Conservation (phyloP, 2,888 invertebrate genomes). For the Macrosiphum euphorbiae region DNA sequence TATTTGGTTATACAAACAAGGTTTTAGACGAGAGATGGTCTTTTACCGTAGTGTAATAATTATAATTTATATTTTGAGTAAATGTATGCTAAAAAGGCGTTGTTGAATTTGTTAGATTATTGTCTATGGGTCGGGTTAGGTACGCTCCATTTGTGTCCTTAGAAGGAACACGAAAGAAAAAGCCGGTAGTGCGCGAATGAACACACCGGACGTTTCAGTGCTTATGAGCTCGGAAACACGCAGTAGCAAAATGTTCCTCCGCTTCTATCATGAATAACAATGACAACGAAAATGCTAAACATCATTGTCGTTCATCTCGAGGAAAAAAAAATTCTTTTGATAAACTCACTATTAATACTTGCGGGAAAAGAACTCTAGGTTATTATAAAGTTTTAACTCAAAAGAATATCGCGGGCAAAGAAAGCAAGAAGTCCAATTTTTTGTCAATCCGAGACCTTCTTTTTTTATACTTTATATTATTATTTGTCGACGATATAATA, state of each 20-base stretch:
- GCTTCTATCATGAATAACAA: slow-evolving; percentile 50
- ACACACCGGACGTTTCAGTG: slow-evolving; percentile 61
- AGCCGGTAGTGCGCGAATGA: slow-evolving; percentile 35
- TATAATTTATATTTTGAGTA: slow-evolving; percentile 1
- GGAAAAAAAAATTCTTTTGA: slow-evolving; percentile 18
- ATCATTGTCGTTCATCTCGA: slow-evolving; percentile 21
- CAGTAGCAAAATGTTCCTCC: slow-evolving; percentile 41
- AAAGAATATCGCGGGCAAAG: not conserved
- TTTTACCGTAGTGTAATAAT: not conserved
- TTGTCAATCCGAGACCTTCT: not conserved
- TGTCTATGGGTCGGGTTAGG: not conserved
- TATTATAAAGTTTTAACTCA: slow-evolving; percentile 16
- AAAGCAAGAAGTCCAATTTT: slow-evolving; percentile 7
- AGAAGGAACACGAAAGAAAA: slow-evolving; percentile 49
- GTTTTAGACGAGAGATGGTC: not conserved
- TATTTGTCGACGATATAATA: not conserved
- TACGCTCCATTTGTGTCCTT: slow-evolving; percentile 11
- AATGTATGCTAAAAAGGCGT: not conserved
- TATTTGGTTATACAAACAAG: not conserved
- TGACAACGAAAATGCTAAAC: slow-evolving; percentile 43
- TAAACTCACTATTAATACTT: slow-evolving; percentile 28
- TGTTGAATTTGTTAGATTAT: slow-evolving; percentile 32
- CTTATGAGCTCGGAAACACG: slow-evolving; percentile 60
- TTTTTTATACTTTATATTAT: not conserved
- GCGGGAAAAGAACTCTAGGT: slow-evolving; percentile 19